Percentiles rank a stretch among this genome's conserved stretches.
Conservation (phyloP, 2,113 vertebrate species). For the Ophthalmolycus amberensis region DNA sequence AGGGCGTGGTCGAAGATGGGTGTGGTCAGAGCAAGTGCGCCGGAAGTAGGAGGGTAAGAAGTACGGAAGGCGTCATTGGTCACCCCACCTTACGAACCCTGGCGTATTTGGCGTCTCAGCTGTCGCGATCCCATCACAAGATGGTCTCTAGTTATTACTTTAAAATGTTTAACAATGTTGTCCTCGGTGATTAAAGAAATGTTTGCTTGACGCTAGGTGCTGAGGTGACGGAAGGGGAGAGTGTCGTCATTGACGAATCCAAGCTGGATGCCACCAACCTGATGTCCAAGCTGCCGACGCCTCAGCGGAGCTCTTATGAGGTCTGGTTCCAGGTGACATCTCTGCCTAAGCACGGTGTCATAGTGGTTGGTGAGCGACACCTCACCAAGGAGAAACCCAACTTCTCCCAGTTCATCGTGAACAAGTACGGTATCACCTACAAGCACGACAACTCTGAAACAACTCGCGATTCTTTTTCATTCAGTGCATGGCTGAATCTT, state of each 20-base stretch:
- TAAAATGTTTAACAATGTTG: background rate
- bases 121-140: background rate
- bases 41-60: background rate
- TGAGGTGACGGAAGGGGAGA: slow-evolving; percentile 86
- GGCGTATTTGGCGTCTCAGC: background rate
- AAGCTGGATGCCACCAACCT: slow-evolving; percentile 91
- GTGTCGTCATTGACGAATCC: slow-evolving; percentile 85
- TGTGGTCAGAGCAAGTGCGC: no score
- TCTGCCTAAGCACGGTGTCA: slow-evolving; percentile 86
- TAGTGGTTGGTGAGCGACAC: slow-evolving; percentile 88
- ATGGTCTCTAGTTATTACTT: background rate
- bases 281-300: slow-evolving; percentile 85
- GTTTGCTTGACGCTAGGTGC: slow-evolving; percentile 79
- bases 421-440: slow-evolving; percentile 89
- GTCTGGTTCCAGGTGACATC: slow-evolving; percentile 90
- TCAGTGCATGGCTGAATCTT: slow-evolving; percentile 88
- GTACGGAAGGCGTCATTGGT: background rate
- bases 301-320: slow-evolving; percentile 84
- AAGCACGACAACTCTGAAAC: slow-evolving; percentile 91
- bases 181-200: background rate
- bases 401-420: slow-evolving; percentile 90
- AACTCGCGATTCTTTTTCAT: slow-evolving; percentile 85
- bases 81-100: background rate
- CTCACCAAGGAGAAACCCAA: slow-evolving; percentile 89
- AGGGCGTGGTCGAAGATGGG: no score